Evolutionary conservation across 2,888 invertebrate species (phyloP), one percentile per base, ranked within the genome.

Genomic region (Amiota mariae): DNA sequence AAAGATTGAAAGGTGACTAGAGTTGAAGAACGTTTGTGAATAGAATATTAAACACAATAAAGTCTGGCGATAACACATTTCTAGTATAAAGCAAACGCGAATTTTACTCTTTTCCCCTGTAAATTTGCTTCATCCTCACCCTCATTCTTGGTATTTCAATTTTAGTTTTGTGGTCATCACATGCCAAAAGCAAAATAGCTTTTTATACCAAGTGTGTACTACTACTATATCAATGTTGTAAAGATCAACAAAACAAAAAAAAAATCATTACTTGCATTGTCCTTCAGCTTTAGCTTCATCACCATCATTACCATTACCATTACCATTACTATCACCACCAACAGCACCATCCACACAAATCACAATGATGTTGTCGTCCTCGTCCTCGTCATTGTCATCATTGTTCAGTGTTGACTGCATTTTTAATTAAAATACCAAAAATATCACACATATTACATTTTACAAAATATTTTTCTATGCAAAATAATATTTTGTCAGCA

Each of bases 211-310:
- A n/a, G n/a, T n/a, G n/a, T n/a, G n/a, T 24, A 24, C 24, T 24
- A 24, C n/a, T 24, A 36, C 36, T 36, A 36, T 36, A 36, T 36
- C 61, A 36, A 61, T 61, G 36, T 61, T 61, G 8, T 6, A 51
- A 51, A 76, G 81, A 80, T 76, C 82, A 79, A 75, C 72, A 74
- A 75, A 36, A 36, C 1, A 36, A 36, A 36, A 36, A 36, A 36
- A 24, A 24, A 8, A 18, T 2, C 36, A n/a, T 63, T 63, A 46
- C 36, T 56, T 9, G 56, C 13, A n/a, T 59, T 11, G 59, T 59
- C 11, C 24, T 59, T 59, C 18, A 59, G 9, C 59, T 20, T 63
- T 63, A 2, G 9, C 13, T n/a, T 24, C 63, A 63, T 63, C 36
- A 46, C 24, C 63, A 63, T 24, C 1, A 36, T 6, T 36, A 3